Percentiles rank a stretch among this genome's conserved stretches.
Evolutionary conservation across 2,113 vertebrate species (phyloP).

Genomic region (Oxygymnocypris stewartii): DNA sequence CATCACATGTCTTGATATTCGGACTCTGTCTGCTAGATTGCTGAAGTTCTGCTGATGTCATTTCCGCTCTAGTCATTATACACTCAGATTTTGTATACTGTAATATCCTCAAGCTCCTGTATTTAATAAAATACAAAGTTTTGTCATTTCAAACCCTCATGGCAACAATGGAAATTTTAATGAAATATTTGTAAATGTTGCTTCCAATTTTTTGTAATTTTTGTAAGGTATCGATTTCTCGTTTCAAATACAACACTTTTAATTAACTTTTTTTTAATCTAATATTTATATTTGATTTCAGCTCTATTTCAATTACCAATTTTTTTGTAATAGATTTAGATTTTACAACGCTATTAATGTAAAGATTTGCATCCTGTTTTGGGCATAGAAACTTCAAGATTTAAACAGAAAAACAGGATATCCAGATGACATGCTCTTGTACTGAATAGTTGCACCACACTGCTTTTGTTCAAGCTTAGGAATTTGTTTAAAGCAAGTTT

Average conservation of each 20-base stretch:
- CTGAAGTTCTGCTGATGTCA: not conserved
- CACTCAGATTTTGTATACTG: not conserved
- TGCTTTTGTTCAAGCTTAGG: not conserved
- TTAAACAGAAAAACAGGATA: not conserved
- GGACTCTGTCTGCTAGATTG: not conserved
- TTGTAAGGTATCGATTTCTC: no score
- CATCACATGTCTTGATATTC: not conserved
- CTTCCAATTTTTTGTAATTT: no score
- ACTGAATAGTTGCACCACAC: not conserved
- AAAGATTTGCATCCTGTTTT: not conserved
- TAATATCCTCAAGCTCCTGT: not conserved
- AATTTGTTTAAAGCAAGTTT: conserved; percentile 1
- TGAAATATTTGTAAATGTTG: not conserved
- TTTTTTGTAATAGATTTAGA: not conserved
- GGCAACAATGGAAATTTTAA: not conserved
- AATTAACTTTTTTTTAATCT: no score
- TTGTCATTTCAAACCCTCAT: not conserved
- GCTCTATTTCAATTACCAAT: not conserved
- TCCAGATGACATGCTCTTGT: not conserved
- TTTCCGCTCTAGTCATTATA: not conserved
- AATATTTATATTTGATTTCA: not conserved
- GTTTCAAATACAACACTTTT: no score
- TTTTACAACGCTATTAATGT: not conserved
- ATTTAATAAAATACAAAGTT: not conserved
- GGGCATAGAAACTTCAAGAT: not conserved